These are phyloP conservation scores for Phycodurus eques DNA, from an alignment of 2,113 vertebrate species.

Conservation along the genomic window DNA sequence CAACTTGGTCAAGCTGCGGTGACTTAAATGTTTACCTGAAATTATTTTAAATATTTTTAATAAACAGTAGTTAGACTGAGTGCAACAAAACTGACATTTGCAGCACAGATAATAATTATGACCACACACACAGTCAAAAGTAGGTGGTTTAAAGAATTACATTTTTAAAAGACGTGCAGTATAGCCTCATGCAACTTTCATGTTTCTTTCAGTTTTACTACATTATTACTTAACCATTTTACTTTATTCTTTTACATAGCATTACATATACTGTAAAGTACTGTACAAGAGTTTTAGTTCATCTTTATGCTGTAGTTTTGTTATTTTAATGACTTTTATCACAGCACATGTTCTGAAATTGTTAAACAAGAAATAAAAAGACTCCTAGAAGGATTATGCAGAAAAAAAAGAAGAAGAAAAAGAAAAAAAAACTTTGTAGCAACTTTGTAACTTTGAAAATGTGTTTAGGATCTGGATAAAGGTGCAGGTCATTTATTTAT, in stretches of 20 bases:
- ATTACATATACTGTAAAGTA: not conserved
- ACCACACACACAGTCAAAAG: too few relatives aligned
- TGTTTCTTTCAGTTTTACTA: not conserved
- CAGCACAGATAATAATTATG: not conserved
- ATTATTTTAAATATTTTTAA: conserved; percentile 20
- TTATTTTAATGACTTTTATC: not conserved
- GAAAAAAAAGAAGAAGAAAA: not conserved
- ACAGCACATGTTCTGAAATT: not conserved
- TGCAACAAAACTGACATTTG: not conserved
- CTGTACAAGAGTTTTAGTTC: too few relatives aligned
- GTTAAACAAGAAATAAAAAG: not conserved
- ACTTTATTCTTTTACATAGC: not conserved
- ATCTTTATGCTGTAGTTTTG: not conserved
- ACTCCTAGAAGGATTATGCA: too few relatives aligned
- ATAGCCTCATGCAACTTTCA: too few relatives aligned
- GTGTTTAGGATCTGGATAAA: not conserved
- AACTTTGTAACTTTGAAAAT: not conserved
- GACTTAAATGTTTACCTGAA: conserved; percentile 31
- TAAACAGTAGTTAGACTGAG: not conserved
- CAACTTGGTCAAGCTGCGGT: conserved; percentile 16
- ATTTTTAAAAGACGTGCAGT: too few relatives aligned
- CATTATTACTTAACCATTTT: not conserved
- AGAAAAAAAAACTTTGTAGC: too few relatives aligned
- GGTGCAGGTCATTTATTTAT: not conserved
- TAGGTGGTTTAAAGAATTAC: too few relatives aligned